phyloP scores from a whole-genome alignment of 2,113 vertebrate species.

The Hylia prasina region DNA sequence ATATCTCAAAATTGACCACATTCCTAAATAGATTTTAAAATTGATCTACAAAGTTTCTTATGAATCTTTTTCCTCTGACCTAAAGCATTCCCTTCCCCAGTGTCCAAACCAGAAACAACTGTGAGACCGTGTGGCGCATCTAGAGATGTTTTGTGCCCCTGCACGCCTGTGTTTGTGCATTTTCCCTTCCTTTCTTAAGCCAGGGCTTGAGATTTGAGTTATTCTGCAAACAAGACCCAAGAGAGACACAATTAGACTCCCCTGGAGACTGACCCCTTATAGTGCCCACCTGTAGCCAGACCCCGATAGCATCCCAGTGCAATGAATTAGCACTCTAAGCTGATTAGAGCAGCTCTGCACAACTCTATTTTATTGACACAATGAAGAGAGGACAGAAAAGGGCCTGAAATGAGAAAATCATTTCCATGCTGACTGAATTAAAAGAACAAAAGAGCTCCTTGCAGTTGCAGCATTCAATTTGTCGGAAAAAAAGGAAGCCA shows the following conservation, averaged over 20 bases:
- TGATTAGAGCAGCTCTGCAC: conserved; percentile 83
- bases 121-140: neutral
- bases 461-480: conserved; percentile 84
- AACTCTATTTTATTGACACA: conserved; percentile 90
- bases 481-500: conserved; percentile 80
- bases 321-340: conserved; percentile 86
- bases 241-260: conserved; percentile 80
- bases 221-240: conserved; percentile 78
- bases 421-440: conserved; percentile 88
- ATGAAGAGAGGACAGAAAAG: conserved; percentile 83
- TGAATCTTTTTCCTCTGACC: neutral
- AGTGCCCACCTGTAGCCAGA: conserved; percentile 80
- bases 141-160: neutral
- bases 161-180: neutral
- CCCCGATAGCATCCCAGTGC: conserved; percentile 80
- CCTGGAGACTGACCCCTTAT: conserved; percentile 79
- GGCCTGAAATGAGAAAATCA: conserved; percentile 85
- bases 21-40: neutral
- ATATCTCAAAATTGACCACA: neutral
- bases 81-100: neutral
- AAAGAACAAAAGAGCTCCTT: conserved; percentile 84
- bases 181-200: conserved; percentile 43
- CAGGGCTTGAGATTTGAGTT: conserved; percentile 70
- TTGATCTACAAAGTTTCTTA: neutral
- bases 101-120: neutral